These are phyloP conservation scores for Pipistrellus pipistrellus DNA, from an alignment of 2,797 vertebrate species.

Conservation along the genomic window DNA sequence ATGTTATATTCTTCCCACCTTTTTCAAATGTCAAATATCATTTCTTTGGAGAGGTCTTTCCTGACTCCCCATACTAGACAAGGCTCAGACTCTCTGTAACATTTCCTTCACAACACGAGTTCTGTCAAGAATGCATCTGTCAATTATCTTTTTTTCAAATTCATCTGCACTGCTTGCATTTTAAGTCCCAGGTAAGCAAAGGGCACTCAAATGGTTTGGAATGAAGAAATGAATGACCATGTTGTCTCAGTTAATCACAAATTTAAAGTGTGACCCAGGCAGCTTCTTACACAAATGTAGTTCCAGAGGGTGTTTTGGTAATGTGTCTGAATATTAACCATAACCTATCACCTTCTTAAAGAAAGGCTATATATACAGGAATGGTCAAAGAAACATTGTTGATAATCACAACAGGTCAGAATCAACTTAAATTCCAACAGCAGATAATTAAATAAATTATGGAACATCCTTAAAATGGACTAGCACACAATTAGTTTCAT, in stretches of 20 bases:
- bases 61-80: background rate
- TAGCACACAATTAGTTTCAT: background rate
- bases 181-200: background rate
- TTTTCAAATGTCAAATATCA: background rate
- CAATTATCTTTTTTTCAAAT: slow-evolving; percentile 8
- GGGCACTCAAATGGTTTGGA: background rate
- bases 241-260: background rate
- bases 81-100: background rate
- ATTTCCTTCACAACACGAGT: slow-evolving; percentile 8
- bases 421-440: slow-evolving; percentile 10
- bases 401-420: slow-evolving; percentile 20
- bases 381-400: slow-evolving; percentile 18
- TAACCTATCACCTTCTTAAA: background rate
- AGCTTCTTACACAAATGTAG: background rate
- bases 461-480: background rate
- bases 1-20: background rate
- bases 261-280: slow-evolving; percentile 5
- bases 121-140: background rate
- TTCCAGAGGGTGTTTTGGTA: background rate
- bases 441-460: slow-evolving; percentile 52
- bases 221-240: slow-evolving; percentile 36
- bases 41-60: slow-evolving; percentile 12
- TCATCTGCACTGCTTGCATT: background rate
- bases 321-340: slow-evolving; percentile 2
- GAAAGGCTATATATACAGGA: background rate